Conservation (phyloP, 2,888 invertebrate species). For the Microctonus hyperodae region DNA sequence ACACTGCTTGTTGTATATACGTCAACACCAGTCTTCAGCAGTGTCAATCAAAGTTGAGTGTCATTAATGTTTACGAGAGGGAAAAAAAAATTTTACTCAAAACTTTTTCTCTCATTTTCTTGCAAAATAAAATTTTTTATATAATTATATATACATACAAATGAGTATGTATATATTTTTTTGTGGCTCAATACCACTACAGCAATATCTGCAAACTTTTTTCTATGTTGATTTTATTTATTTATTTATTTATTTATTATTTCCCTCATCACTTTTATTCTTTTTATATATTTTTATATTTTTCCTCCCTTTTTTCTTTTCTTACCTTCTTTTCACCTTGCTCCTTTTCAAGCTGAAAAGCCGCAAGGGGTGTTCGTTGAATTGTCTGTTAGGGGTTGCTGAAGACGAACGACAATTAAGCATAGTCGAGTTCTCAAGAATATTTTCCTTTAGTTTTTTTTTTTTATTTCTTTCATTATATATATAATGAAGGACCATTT, state of each 20-base stretch:
- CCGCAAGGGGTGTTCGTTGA: not conserved
- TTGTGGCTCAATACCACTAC: not conserved
- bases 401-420: conserved; percentile 16
- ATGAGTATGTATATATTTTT: too few species aligned
- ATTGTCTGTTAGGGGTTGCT: not conserved
- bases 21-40: not conserved
- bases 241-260: not conserved
- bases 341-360: not conserved
- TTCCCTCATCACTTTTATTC: not conserved
- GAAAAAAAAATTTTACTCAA: too few species aligned
- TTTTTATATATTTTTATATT: not conserved
- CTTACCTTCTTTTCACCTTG: not conserved
- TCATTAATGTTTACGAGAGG: not conserved
- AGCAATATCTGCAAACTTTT: not conserved
- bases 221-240: not conserved
- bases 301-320: not conserved
- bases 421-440: conserved; percentile 24
- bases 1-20: not conserved
- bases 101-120: too few species aligned
- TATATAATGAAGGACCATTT: conserved; percentile 23
- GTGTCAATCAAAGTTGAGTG: not conserved
- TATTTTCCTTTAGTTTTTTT: conserved; percentile 22
- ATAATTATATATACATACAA: too few species aligned
- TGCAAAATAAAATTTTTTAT: too few species aligned
- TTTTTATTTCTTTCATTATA: not conserved